Base-by-base conservation (phyloP, 2,113 vertebrate species). In the Rhinoptilus africanus region DNA sequence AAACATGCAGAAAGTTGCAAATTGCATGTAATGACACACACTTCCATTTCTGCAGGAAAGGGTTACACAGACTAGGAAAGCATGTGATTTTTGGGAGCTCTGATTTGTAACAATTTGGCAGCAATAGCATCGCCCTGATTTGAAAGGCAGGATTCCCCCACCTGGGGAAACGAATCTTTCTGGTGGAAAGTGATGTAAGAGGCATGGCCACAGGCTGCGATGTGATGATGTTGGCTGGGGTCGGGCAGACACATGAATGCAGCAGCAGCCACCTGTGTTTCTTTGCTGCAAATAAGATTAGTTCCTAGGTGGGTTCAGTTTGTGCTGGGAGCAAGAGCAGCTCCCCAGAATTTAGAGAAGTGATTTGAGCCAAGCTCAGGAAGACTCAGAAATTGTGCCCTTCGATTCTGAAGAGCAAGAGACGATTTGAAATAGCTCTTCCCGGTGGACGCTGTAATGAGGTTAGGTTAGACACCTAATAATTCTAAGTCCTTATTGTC, bases 381-480 rank as follows among this genome's bases (percentile, higher is more conserved):
- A 91, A 74, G 68, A 56, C 62, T 83, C 66, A 80, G 59, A 76
- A 79, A 89, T 84, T 72, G 66, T 86, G 85, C 83, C 84, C 63
- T 94, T 75, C 88, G 66, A 91, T 96, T 89, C 72, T 72, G 85
- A 96, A 82, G 82, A 78, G 34, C 67, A 72, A 84, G 88, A 93
- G 90, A 63, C 11, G 2, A 89, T 87, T 86, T 64, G 81, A 95
- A 94, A 93, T 91, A 85, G 91, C 95, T 94, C 85, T 93, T 89
- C 94, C 93, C 32, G 0, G 56, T 1, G 30, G 85, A 94, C 66
- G 66, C 62, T 81, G 60, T 95, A 96, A 97, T 86, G 88, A 96
- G 89, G 88, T 96, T 92, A 95, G 73, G 62, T 93, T 91, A 92
- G 92, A 95, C 91, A 95, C 28, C 27, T 85, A 95, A 60, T 68